These are phyloP conservation scores for Sebastes aleutianus DNA, from an alignment of 2,797 vertebrate genomes.

Conservation along the genomic window DNA sequence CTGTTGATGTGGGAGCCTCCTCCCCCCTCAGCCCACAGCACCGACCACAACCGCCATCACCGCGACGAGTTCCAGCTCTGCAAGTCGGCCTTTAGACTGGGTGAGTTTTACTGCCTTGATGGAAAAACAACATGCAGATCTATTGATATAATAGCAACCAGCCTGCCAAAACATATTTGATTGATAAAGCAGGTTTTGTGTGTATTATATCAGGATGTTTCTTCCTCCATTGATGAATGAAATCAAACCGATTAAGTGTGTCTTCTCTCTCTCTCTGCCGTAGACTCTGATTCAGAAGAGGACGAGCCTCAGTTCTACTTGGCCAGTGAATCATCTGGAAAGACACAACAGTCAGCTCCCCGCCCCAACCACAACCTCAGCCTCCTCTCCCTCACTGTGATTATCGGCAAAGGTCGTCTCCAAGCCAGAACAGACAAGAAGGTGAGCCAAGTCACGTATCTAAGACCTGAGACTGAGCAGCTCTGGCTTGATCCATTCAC, in stretches of 20 bases:
- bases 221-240: not conserved
- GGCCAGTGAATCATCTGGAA: constrained; percentile 71
- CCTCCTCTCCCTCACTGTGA: constrained; percentile 84
- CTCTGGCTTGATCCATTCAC: not conserved
- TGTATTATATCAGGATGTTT: constrained; percentile 3
- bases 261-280: not conserved
- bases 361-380: constrained; percentile 80
- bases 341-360: constrained; percentile 55
- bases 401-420: constrained; percentile 87
- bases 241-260: not conserved
- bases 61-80: constrained; percentile 87
- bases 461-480: not conserved
- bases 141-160: not conserved
- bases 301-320: constrained; percentile 88
- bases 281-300: constrained; percentile 93
- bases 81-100: constrained; percentile 89
- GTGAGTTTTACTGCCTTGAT: constrained; percentile 69
- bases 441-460: constrained; percentile 69
- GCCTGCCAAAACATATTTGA: not conserved
- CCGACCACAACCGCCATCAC: constrained; percentile 47
- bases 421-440: constrained; percentile 88
- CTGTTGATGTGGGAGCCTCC: constrained; percentile 93
- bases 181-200: constrained; percentile 3
- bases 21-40: constrained; percentile 58
- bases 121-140: constrained; percentile 5